These are phyloP conservation scores for Leucosticte australis DNA, from an alignment of 2,113 vertebrate genomes.

Conservation along the genomic window DNA sequence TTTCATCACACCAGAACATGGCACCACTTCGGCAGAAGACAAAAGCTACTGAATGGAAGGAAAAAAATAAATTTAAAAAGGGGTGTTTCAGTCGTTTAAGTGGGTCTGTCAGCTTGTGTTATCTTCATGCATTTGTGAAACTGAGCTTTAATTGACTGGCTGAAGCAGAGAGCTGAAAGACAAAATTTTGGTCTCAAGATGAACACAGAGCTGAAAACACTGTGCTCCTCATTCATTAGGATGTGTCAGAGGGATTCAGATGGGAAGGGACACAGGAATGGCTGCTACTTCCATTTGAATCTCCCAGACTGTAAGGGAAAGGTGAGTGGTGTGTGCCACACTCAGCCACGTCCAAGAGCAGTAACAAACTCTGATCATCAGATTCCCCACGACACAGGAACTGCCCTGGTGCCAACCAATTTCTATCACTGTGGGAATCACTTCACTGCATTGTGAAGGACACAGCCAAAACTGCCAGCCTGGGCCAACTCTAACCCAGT, in stretches of 20 bases:
- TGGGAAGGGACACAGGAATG: background rate
- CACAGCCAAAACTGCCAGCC: background rate
- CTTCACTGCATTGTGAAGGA: background rate
- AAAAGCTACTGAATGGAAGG: background rate
- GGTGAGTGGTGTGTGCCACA: fast-evolving
- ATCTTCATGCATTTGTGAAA: constrained; percentile 1
- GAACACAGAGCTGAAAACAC: background rate
- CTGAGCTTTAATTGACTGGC: constrained; percentile 25
- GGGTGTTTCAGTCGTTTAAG: background rate
- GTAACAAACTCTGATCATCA: background rate
- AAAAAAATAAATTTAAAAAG: background rate
- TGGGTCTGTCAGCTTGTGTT: constrained; percentile 19
- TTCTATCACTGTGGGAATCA: background rate
- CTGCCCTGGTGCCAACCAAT: background rate
- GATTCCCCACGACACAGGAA: background rate
- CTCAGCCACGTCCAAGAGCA: fast-evolving
- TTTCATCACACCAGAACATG: background rate
- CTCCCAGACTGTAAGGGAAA: background rate
- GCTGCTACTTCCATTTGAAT: background rate
- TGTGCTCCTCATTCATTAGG: background rate
- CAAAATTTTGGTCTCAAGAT: background rate
- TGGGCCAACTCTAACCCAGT: background rate
- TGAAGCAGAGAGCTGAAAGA: background rate
- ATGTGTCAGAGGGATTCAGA: background rate
- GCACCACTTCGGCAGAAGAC: background rate